Conservation (phyloP, 2,797 vertebrate genomes). For the Enteromius afrohamiltoni region DNA sequence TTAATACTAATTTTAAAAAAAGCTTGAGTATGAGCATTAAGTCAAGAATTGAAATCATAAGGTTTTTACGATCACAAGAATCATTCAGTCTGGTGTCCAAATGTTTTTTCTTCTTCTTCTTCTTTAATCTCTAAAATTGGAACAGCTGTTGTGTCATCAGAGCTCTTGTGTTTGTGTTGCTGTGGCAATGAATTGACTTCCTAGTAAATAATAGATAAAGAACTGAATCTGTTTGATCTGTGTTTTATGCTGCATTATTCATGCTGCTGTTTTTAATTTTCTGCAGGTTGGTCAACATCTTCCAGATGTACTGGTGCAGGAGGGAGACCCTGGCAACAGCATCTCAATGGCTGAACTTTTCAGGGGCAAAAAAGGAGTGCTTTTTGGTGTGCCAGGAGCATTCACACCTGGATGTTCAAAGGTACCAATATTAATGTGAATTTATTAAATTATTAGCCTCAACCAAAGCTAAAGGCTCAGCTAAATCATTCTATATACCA, state of each 20-base stretch:
- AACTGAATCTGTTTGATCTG: not conserved
- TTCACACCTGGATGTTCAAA: slow-evolving; percentile 91
- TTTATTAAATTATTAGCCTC: not conserved
- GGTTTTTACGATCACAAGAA: not conserved
- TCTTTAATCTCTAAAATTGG: not conserved
- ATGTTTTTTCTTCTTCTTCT: not conserved
- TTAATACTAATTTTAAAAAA: too few relatives aligned
- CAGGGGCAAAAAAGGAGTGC: slow-evolving; percentile 86
- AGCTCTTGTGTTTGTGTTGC: not conserved
- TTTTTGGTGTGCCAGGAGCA: slow-evolving; percentile 90
- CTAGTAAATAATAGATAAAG: not conserved
- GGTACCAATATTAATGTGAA: slow-evolving; percentile 68
- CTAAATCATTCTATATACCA: not conserved
- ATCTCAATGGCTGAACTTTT: slow-evolving; percentile 85
- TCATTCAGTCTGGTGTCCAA: not conserved
- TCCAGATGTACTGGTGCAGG: slow-evolving; percentile 84
- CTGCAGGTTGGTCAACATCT: slow-evolving; percentile 82
- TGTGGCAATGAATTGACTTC: not conserved
- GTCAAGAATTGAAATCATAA: not conserved
- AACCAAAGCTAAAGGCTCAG: not conserved
- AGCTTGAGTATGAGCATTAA: not conserved
- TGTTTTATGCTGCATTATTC: not conserved
- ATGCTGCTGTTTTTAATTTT: slow-evolving; percentile 46
- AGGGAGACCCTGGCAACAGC: slow-evolving; percentile 83
- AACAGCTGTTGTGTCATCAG: not conserved